Base-by-base conservation (phyloP, 2,113 vertebrate genomes). In the Tenrec ecaudatus region DNA sequence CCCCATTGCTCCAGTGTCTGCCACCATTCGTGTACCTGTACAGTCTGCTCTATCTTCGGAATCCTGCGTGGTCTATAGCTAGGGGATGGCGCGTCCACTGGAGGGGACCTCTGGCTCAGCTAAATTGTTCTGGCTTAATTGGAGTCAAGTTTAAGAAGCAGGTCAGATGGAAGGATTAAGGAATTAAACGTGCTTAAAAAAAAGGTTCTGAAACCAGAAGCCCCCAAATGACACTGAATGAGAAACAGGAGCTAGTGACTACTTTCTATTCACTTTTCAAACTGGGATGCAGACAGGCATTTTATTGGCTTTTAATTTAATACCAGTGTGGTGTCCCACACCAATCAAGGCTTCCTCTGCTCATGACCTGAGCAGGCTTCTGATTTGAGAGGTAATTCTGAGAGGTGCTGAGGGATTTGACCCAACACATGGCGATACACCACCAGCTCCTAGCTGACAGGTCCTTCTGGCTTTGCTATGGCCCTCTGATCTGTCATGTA, bases 81-180 rank as follows among this genome's bases (percentile, higher is more conserved):
- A 19, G 29, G 31, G 47, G 3, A 31, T 0, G 0, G 1, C 19
- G 33, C 27, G 23, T 17, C 27, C 20, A 33, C 19, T 66, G 17
- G 22, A 60, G 71, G 29, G 33, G 60, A 66, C 12, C 33, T 40
- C 68, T 68, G 71, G 16, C 23, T 88, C 92, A 36, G 58, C 60
- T 31, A 29, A 62, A 58, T 87, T 88, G 27, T 82, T 76, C 38
- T 69, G 17, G 12, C 38, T 83, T 86, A 16, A 33, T 20, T 62
- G 40, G 36, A 78, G 53, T 77, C 20, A 68, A 23, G 57, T 33
- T 83, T 27, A 53, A 87, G 29, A 88, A 77, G 79, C 82, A 77
- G 64, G 80, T 95, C 36, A 47, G 58, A 93, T 94, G 60, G 80
- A 92, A 88, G 66, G 82, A 96, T 96, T 95, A 96, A 90, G 69